A percentile compares a stretch with the other conserved stretches of the same genome.
These are phyloP conservation scores for Engraulis encrasicolus DNA, from an alignment of 2,113 vertebrate species.

Conservation along the genomic window DNA sequence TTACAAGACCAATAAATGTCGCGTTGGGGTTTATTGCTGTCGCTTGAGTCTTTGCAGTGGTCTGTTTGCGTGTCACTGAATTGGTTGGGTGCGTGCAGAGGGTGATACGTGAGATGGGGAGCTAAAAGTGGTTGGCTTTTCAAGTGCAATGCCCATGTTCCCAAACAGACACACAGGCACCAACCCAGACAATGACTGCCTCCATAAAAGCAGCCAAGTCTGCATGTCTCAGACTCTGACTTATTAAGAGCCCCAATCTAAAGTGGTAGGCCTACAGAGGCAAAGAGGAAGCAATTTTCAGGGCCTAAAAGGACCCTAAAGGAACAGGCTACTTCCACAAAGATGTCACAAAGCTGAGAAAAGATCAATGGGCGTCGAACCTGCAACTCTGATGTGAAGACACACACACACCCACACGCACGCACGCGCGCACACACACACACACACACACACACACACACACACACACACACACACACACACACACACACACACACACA, in stretches of 20 bases:
- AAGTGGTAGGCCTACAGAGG: background rate
- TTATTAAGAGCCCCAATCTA: background rate
- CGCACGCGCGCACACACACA: too few relatives aligned
- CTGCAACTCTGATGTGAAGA: too few relatives aligned
- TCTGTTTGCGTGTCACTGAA: constrained; percentile 19
- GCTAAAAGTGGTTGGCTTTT: background rate
- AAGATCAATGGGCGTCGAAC: too few relatives aligned
- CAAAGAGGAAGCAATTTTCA: background rate
- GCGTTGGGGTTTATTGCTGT: background rate
- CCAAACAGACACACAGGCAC: constrained; percentile 11
- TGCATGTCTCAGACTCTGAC: background rate
- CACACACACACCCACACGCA: too few relatives aligned
- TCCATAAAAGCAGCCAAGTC: too few relatives aligned
- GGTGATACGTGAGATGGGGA: background rate
- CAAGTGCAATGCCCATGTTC: background rate
- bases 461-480: too few relatives aligned
- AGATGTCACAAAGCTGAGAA: too few relatives aligned
- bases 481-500: too few relatives aligned
- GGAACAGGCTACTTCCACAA: too few relatives aligned
- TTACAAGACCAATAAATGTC: background rate
- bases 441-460: too few relatives aligned
- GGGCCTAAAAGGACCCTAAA: background rate
- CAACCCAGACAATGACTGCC: background rate
- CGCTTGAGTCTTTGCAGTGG: constrained; percentile 16
- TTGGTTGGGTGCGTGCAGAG: constrained; percentile 1